Base-by-base conservation (phyloP, 2,888 invertebrate genomes). In the Eupithecia abbreviata region DNA sequence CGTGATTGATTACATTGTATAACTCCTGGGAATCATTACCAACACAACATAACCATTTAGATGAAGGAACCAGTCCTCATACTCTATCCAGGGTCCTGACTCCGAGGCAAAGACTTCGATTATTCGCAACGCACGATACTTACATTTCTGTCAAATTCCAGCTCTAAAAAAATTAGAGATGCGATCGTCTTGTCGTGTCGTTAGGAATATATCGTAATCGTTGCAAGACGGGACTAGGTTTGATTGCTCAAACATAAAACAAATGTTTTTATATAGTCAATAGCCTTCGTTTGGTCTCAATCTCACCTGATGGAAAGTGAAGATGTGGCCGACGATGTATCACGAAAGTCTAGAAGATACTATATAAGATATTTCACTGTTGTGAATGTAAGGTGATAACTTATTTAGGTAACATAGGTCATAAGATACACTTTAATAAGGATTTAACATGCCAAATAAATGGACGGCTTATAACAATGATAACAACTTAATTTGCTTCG, bases 401-500 rank as follows among this genome's bases (percentile, higher is more conserved):
- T 30, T 62, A 30, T 62, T 62, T 18, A 69, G 72, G 65, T 4
- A 45, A 55, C 42, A 58, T 42, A 67, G 51, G 58, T 58, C 18
- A 49, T 68, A 71, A 18, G 18, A 45, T 70, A 66, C 55, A 43
- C 51, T 43, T 30, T 67, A 12, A 71, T 55, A 62, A 71, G 85
- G 84, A 87, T 73, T 79, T 91, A 91, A 86, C 90, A 88, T 79
- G 87, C 87, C 82, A 92, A 89, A 88, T 86, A 89, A 91, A 88
- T 93, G 94, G 94, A 94, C 94, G 94, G 94, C 89, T 90, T 87
- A 90, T 84, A 91, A 90, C 88, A 87, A 86, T 81, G 82, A 85
- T 85, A 84, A 83, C 80, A 81, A 79, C 75, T 42, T 66, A 71
- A 51, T 49, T 30, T 74, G 69, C 55, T 72, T 72, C 45, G 70